These are phyloP conservation scores for Mesitornis unicolor DNA, from an alignment of 2,113 vertebrate species.

Conservation along the genomic window DNA sequence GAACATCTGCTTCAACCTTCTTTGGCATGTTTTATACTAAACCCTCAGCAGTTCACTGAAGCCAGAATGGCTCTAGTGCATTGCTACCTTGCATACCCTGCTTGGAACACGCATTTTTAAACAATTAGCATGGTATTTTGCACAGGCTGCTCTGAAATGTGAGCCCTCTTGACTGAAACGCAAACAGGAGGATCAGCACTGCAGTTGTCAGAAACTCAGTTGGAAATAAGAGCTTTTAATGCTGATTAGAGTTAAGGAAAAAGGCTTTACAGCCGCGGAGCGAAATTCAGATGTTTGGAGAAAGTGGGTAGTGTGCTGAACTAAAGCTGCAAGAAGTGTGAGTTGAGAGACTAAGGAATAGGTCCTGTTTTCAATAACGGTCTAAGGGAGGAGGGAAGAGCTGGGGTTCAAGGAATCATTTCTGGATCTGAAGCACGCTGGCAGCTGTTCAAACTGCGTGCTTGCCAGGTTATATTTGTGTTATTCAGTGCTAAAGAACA, in stretches of 20 bases:
- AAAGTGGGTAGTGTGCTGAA: neutral
- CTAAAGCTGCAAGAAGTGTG: neutral
- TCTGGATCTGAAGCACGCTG: neutral
- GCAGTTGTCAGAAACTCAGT: neutral
- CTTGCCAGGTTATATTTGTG: slow-evolving; percentile 14
- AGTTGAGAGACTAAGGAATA: neutral
- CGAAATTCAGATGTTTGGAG: neutral
- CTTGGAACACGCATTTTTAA: neutral
- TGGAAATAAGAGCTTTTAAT: neutral
- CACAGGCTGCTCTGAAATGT: neutral
- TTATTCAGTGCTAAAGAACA: neutral
- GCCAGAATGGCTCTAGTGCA: neutral
- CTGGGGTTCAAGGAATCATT: slow-evolving; percentile 10
- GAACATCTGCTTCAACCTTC: neutral
- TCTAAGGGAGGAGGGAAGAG: neutral
- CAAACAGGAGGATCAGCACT: neutral
- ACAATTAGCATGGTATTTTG: neutral
- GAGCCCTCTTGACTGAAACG: neutral
- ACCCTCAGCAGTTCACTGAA: neutral
- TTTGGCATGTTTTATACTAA: neutral
- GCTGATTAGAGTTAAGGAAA: neutral
- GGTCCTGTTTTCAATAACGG: slow-evolving; percentile 22
- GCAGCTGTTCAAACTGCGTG: neutral
- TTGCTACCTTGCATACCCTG: neutral
- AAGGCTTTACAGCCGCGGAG: neutral